Evolutionary conservation across 2,113 vertebrate genomes (phyloP).

Genomic region (Arizona elegans): DNA sequence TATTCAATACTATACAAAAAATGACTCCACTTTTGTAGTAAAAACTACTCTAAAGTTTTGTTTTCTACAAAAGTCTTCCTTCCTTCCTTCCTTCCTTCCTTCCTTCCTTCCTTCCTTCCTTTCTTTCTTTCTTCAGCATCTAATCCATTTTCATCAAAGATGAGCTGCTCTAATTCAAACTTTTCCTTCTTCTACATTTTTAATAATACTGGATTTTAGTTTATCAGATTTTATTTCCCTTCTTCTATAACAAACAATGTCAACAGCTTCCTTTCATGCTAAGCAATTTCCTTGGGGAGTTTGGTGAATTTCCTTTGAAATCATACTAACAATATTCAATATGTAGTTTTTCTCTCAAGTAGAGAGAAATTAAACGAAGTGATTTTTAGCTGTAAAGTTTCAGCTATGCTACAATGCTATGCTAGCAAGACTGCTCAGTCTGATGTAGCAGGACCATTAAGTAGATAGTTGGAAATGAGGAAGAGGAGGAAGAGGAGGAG

Average conservation of each 20-base stretch:
- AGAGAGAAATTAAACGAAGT: not conserved
- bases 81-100: not conserved
- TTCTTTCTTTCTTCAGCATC: not conserved
- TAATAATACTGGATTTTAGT: not conserved
- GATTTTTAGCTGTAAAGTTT: not conserved
- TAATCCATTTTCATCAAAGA: not conserved
- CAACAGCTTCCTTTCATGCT: not conserved
- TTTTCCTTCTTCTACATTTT: conserved; percentile 12
- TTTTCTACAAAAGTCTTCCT: not conserved
- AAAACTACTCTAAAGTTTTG: not conserved
- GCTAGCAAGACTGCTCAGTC: not conserved
- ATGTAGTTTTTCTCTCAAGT: not conserved
- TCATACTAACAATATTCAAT: not conserved
- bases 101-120: not conserved
- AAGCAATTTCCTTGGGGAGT: not conserved
- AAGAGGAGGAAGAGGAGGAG: not conserved
- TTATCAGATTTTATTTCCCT: not conserved
- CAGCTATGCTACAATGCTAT: not conserved
- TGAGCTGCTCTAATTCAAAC: not conserved
- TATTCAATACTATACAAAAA: not conserved
- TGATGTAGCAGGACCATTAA: not conserved
- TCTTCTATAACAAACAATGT: conserved; percentile 5
- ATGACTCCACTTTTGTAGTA: not conserved
- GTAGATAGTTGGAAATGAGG: not conserved
- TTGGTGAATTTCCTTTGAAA: conserved; percentile 18